These are phyloP conservation scores for Eurystomus glaucurus DNA, from an alignment of 2,797 vertebrate genomes.

Conservation along the genomic window DNA sequence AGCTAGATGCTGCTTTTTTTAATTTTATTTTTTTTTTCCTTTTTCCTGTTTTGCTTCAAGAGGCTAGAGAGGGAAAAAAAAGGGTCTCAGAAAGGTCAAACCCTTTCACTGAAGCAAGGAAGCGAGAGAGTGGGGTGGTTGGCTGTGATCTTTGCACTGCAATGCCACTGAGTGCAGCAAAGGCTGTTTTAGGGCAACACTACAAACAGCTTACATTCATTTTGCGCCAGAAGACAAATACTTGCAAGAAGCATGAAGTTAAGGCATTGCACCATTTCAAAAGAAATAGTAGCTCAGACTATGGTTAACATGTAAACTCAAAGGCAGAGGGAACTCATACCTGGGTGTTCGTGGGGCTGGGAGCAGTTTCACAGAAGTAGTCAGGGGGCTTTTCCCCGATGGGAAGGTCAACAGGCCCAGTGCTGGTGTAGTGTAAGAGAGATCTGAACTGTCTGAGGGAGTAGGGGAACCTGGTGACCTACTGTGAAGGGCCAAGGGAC, in stretches of 20 bases:
- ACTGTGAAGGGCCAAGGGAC: not conserved
- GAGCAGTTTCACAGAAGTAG: not conserved
- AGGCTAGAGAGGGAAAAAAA: not conserved
- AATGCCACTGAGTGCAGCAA: not conserved
- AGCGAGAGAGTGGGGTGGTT: accelerated
- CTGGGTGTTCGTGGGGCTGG: accelerated
- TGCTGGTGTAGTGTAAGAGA: not conserved
- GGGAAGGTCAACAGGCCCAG: accelerated
- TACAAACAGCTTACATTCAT: not conserved
- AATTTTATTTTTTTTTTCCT: not conserved
- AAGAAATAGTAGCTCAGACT: not conserved
- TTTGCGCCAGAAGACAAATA: not conserved
- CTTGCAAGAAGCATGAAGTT: not conserved
- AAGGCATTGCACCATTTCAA: not conserved
- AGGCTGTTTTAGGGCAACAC: not conserved
- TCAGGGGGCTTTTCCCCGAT: accelerated
- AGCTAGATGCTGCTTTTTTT: not conserved
- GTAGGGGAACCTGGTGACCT: not conserved
- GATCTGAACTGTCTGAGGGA: not conserved
- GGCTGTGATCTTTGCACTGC: not conserved
- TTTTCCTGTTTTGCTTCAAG: not conserved
- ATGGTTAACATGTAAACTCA: not conserved
- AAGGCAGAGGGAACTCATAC: not conserved
- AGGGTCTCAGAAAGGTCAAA: not conserved
- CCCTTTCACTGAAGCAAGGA: not conserved